Evolutionary conservation across 1,140 invertebrate genomes (phyloP).

Genomic region (Ephestia elutella): DNA sequence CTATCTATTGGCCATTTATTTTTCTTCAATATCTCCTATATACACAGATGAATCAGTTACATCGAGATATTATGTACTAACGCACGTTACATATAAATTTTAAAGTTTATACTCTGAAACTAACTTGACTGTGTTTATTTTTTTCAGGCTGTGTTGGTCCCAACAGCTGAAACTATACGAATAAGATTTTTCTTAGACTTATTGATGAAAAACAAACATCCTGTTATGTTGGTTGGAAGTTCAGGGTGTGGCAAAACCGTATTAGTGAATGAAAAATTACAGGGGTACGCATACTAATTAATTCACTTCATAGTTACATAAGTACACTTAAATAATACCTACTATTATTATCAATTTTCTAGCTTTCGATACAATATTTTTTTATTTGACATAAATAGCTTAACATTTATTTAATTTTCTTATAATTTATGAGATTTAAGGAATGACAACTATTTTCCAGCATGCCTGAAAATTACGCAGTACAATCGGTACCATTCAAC

Average conservation of each 20-base stretch:
- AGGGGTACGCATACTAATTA: slow-evolving; percentile 50
- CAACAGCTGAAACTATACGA: slow-evolving; percentile 93
- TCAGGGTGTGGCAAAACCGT: slow-evolving; percentile 95
- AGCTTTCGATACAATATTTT: too few relatives aligned
- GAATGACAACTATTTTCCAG: background rate
- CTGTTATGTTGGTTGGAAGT: slow-evolving; percentile 94
- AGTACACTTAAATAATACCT: too few relatives aligned
- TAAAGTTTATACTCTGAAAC: background rate
- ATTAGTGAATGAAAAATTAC: slow-evolving; percentile 89
- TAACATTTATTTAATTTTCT: too few relatives aligned
- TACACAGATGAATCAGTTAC: too few relatives aligned
- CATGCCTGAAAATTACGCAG: slow-evolving; percentile 89
- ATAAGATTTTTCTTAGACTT: slow-evolving; percentile 93
- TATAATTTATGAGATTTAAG: too few relatives aligned
- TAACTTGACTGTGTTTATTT: background rate
- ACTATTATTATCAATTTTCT: too few relatives aligned
- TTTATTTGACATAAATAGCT: too few relatives aligned
- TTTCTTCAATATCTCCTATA: too few relatives aligned
- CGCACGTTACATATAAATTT: background rate
- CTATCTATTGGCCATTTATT: too few relatives aligned
- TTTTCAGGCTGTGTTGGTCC: slow-evolving; percentile 88
- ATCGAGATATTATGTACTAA: too few relatives aligned
- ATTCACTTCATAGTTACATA: too few relatives aligned
- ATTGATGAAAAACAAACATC: slow-evolving; percentile 89
- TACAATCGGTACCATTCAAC: slow-evolving; percentile 96